phyloP scores from a whole-genome alignment of 2,797 vertebrate species.

The Molossus molossus region DNA sequence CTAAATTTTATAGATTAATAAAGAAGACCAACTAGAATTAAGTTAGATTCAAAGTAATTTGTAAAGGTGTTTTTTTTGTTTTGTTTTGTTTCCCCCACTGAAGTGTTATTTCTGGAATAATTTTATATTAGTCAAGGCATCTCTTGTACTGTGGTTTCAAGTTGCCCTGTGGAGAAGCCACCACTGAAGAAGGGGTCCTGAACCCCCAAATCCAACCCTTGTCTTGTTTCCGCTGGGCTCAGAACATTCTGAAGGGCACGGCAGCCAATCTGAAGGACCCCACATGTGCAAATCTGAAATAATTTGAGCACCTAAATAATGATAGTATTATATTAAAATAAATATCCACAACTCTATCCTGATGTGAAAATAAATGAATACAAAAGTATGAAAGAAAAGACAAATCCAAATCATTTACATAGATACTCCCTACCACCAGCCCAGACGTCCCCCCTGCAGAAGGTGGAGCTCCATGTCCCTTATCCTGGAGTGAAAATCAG shows the following conservation, averaged over 20 bases:
- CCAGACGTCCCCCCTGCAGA: too few relatives aligned
- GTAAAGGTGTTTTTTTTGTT: not conserved
- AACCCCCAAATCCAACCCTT: accelerated
- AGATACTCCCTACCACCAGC: not conserved
- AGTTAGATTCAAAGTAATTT: not conserved
- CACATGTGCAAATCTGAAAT: not conserved
- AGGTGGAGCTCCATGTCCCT: not conserved
- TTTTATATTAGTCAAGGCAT: not conserved
- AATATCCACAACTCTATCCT: not conserved
- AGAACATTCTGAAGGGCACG: not conserved
- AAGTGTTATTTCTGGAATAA: not conserved
- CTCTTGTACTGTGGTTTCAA: too few relatives aligned
- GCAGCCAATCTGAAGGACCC: accelerated
- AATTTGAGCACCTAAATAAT: not conserved
- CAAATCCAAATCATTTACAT: not conserved
- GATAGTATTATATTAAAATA: not conserved
- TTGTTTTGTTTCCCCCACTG: not conserved
- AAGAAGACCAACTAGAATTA: not conserved
- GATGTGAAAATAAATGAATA: not conserved
- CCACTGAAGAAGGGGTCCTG: too few relatives aligned
- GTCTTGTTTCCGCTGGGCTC: accelerated
- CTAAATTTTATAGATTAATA: conserved; percentile 19
- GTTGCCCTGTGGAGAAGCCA: not conserved
- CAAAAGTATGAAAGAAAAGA: not conserved
- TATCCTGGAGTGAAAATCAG: not conserved